Percentiles rank a stretch among this genome's conserved stretches.
These are phyloP conservation scores for Saccostrea echinata DNA, from an alignment of 1,140 invertebrate genomes.

Conservation along the genomic window DNA sequence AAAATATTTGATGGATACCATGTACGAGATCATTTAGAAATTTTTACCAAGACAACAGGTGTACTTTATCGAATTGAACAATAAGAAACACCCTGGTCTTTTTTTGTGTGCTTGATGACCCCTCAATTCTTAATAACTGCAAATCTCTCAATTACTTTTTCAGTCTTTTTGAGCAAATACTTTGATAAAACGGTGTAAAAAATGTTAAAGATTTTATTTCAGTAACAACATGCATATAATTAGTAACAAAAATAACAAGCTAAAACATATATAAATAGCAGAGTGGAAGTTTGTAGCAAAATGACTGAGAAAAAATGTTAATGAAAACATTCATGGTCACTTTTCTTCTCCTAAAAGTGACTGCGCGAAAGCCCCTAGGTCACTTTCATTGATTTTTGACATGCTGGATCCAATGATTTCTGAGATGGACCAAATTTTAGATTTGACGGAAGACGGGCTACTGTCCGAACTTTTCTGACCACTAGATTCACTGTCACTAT, in stretches of 20 bases:
- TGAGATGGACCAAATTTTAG: conserved; percentile 40
- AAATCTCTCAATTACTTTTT: too few relatives aligned
- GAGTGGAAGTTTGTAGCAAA: conserved; percentile 17
- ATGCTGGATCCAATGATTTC: conserved; percentile 43
- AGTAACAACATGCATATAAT: conserved; percentile 37
- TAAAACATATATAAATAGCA: conserved; percentile 38
- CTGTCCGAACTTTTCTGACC: conserved; percentile 41
- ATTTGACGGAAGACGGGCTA: conserved; percentile 35
- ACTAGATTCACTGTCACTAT: conserved; percentile 33
- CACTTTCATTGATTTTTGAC: conserved; percentile 36
- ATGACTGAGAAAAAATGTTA: neutral
- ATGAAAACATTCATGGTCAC: neutral
- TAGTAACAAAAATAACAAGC: conserved; percentile 37
- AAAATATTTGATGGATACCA: too few relatives aligned
- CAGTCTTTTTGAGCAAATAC: too few relatives aligned
- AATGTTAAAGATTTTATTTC: conserved; percentile 28
- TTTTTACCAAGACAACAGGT: too few relatives aligned
- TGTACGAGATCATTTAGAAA: too few relatives aligned
- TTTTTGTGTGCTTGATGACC: too few relatives aligned
- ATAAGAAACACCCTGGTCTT: too few relatives aligned
- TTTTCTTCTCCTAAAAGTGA: conserved; percentile 11
- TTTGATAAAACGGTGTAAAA: neutral
- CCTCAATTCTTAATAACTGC: too few relatives aligned
- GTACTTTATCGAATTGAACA: too few relatives aligned
- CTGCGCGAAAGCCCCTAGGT: conserved; percentile 4